These are phyloP conservation scores for Eilema griseolum DNA, from an alignment of 2,888 invertebrate species.

Conservation along the genomic window DNA sequence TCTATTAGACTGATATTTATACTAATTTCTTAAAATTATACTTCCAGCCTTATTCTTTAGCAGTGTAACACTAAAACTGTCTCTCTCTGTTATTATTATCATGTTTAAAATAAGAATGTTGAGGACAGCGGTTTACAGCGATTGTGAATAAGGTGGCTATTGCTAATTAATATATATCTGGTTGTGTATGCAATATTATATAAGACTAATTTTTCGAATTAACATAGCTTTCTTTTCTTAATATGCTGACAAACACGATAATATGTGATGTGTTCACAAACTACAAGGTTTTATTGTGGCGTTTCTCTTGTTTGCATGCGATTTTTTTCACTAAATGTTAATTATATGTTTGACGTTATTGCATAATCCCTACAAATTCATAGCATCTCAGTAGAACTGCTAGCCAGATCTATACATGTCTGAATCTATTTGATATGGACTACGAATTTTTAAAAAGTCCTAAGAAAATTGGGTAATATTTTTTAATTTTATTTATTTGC, in stretches of 20 bases:
- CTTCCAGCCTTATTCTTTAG: constrained; percentile 2
- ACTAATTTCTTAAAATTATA: neutral
- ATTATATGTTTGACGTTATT: neutral
- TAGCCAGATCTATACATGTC: neutral
- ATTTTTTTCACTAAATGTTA: neutral
- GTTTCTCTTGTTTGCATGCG: constrained; percentile 2
- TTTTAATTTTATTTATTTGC: neutral
- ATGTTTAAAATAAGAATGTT: constrained; percentile 1
- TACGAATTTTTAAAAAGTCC: neutral
- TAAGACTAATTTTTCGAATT: constrained; percentile 29
- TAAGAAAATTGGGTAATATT: neutral
- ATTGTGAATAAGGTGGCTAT: neutral
- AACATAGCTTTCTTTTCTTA: neutral
- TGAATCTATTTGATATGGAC: neutral
- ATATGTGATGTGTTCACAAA: constrained; percentile 19
- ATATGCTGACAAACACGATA: constrained; percentile 7
- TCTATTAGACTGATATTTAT: constrained; percentile 9
- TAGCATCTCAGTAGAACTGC: neutral
- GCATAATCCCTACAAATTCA: neutral
- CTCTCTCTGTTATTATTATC: constrained; percentile 2
- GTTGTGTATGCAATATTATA: constrained; percentile 22
- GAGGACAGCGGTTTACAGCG: constrained; percentile 1
- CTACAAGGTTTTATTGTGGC: constrained; percentile 8
- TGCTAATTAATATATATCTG: neutral
- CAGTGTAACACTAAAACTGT: neutral